Percentiles rank a stretch among this genome's conserved stretches.
These are phyloP conservation scores for Pterocles burchelli DNA, from an alignment of 2,113 vertebrate species.

Conservation along the genomic window DNA sequence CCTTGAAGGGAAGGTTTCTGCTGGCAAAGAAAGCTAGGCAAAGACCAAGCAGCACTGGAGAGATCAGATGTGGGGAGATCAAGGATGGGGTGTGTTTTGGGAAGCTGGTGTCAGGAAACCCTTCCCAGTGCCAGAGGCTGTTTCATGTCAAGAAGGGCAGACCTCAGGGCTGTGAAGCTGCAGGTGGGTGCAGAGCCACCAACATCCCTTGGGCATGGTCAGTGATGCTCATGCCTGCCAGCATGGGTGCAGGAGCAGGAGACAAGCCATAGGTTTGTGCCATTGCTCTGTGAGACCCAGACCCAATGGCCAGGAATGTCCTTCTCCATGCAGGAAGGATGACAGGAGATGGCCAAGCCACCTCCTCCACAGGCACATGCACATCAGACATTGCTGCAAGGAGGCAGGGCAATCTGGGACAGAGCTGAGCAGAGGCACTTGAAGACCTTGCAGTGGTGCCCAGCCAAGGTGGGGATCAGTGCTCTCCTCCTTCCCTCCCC, in stretches of 20 bases:
- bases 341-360: background rate
- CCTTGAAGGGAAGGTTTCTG: background rate
- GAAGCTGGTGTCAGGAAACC: background rate
- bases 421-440: background rate
- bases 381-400: background rate
- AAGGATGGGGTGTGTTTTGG: fast-evolving
- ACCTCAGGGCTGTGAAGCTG: background rate
- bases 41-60: background rate
- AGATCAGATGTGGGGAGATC: background rate
- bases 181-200: background rate
- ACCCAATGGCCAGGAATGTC: background rate
- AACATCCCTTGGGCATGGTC: background rate
- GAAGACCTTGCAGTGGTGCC: background rate
- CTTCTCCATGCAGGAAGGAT: background rate
- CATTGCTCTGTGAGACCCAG: background rate
- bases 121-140: background rate
- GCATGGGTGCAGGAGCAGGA: background rate
- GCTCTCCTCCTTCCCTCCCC: background rate
- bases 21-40: background rate
- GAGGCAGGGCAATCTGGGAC: background rate
- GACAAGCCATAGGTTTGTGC: background rate
- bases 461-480: background rate
- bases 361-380: background rate
- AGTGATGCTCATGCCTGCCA: background rate
- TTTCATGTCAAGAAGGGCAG: background rate